Percentiles rank a stretch among this genome's conserved stretches.
Conservation (phyloP, 2,113 vertebrate genomes). For the Paramisgurnus dabryanus region DNA sequence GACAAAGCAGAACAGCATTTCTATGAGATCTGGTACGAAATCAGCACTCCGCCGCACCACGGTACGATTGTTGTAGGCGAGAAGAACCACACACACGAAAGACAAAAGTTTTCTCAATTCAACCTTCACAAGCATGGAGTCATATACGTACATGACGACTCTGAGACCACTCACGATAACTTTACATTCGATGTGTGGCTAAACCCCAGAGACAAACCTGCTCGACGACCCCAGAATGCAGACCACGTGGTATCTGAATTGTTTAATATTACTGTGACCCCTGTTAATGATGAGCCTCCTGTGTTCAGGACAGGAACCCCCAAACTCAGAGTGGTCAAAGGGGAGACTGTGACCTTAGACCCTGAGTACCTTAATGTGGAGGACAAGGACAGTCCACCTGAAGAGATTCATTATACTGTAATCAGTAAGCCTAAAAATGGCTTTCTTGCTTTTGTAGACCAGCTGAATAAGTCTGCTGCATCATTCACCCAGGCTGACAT, state of each 20-base stretch:
- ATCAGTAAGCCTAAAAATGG: conserved; percentile 83
- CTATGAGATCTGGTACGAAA: conserved; percentile 82
- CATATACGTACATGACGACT: conserved; percentile 82
- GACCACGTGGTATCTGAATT: conserved; percentile 74
- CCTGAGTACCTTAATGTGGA: conserved; percentile 81
- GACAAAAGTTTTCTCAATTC: conserved; percentile 82
- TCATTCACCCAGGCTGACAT: conserved; percentile 86
- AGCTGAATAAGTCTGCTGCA: conserved; percentile 69
- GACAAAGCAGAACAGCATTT: conserved; percentile 68
- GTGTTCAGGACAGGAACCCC: conserved; percentile 78
- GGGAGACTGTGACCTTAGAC: conserved; percentile 74
- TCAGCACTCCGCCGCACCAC: conserved; percentile 76
- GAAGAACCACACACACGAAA: conserved; percentile 77
- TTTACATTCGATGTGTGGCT: conserved; percentile 85
- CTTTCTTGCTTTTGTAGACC: conserved; percentile 76
- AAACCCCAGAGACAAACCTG: conserved; percentile 70
- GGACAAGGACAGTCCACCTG: conserved; percentile 81
- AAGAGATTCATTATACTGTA: conserved; percentile 81
- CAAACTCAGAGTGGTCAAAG: conserved; percentile 78
- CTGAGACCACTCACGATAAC: conserved; percentile 80
- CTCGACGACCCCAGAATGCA: conserved; percentile 60
- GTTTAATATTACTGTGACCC: conserved; percentile 84
- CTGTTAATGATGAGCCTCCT: conserved; percentile 84
- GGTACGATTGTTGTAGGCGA: conserved; percentile 77
- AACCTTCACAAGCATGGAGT: conserved; percentile 82